Base-by-base conservation (phyloP, 2,797 vertebrate species). In the Protonibea diacanthus region DNA sequence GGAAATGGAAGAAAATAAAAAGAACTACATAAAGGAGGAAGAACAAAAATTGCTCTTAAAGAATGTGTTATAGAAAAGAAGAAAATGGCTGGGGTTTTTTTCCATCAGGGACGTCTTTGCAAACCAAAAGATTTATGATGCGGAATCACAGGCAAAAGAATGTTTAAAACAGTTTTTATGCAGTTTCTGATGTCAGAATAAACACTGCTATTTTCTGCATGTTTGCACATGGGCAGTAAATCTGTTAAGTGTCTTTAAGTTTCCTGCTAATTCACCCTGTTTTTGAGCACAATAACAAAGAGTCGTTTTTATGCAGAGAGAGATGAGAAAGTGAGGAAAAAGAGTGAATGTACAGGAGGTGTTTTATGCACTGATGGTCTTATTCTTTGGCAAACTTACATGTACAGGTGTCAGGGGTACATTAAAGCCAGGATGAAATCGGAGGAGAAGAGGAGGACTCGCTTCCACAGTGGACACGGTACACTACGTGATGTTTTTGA, bases 371-470 rank as follows among this genome's bases (percentile, higher is more conserved):
- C 15, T 52, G 42, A 20, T 56, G 23, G 76, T 76, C 21, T 61
- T 53, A 47, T 42, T 72, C 40, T 76, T 61, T 78, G 48, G 18
- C 52, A 23, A 59, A 72, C 20, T 81, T 68, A 49, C 52, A 40
- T 77, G 42, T 59, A 5, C 96, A 99, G 98, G 90, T 99, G 98
- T 93, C 98, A 99, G 45, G 97, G 97, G 85, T 99, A 99, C 88
- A 99, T 99, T 89, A 99, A 99, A 90, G 96, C 98, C 83, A 98
- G 98, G 94, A 97, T 99, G 96, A 99, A 99, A 93, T 98, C 98
- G 62, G 97, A 98, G 88, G 98, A 99, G 90, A 98, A 98, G 93
- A 97, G 97, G 92, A 96, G 97, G 89, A 95, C 96, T 69, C 96
- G 97, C 73, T 95, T 97, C 89, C 97, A 97, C 92, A 98, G 97